Conservation (phyloP, 2,888 invertebrate species). For the Cheilosia variabilis region DNA sequence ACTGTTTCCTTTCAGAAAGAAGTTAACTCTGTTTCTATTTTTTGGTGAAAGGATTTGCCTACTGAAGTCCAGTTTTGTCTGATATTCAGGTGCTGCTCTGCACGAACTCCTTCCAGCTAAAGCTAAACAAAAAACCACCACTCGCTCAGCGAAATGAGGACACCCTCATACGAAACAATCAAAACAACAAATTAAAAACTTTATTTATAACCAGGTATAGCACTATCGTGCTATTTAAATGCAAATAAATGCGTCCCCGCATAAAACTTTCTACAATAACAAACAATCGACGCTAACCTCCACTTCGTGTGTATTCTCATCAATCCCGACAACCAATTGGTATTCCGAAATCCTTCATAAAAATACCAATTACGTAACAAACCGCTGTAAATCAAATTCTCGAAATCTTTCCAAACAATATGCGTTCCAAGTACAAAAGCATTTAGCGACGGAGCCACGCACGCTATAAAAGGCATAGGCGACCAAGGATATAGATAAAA, state of each 20-base stretch:
- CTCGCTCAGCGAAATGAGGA: no score
- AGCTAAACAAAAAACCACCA: no score
- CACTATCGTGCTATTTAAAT: not conserved
- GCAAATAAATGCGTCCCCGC: constrained; percentile 10
- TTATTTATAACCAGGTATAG: no score
- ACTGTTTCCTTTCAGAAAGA: no score
- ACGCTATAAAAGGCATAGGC: not conserved
- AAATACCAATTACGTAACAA: constrained; percentile 55
- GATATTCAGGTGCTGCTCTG: no score
- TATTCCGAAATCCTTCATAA: constrained; percentile 44
- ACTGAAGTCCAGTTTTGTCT: no score
- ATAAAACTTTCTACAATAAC: not conserved
- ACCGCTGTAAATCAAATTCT: constrained; percentile 50
- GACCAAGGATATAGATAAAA: constrained; percentile 5
- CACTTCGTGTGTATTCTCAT: not conserved
- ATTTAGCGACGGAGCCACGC: constrained; percentile 1
- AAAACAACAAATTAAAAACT: no score
- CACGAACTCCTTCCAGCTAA: no score
- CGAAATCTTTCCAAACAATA: constrained; percentile 24
- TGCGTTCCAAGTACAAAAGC: constrained; percentile 20
- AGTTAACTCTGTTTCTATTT: no score
- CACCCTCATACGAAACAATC: no score
- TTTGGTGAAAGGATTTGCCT: no score
- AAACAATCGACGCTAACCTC: not conserved
- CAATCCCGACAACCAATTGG: constrained; percentile 32